phyloP scores from a whole-genome alignment of 1,140 invertebrate species.

The Nomia melanderi region DNA sequence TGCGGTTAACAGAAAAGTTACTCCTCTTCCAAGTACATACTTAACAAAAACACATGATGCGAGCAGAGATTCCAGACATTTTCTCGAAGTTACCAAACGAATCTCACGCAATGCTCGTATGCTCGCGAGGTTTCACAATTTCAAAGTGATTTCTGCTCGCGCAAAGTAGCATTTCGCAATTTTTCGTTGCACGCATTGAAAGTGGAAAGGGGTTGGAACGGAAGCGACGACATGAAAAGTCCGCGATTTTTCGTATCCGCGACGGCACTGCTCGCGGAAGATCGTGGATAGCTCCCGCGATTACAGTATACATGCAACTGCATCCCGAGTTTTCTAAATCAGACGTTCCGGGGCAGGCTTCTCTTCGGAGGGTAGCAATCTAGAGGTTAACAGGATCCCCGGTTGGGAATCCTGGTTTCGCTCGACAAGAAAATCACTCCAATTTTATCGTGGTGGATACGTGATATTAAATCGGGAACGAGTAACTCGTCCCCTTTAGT shows the following conservation, averaged over 20 bases:
- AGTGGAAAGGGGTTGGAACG: neutral
- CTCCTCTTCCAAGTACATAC: neutral
- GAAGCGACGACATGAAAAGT: neutral
- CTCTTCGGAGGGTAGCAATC: constrained; percentile 44
- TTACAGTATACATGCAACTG: constrained; percentile 35
- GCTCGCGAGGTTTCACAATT: neutral
- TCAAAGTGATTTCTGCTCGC: neutral
- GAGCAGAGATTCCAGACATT: too few relatives aligned
- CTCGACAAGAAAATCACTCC: constrained; percentile 45
- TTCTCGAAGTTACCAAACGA: too few relatives aligned
- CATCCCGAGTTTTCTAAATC: constrained; percentile 36
- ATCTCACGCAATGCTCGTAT: neutral
- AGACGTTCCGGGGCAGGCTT: constrained; percentile 29
- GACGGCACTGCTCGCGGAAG: too few relatives aligned
- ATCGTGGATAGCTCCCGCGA: constrained; percentile 38
- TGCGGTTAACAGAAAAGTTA: too few relatives aligned
- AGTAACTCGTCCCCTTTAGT: constrained; percentile 25
- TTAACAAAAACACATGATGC: too few relatives aligned
- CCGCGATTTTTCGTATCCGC: neutral
- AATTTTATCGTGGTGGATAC: constrained; percentile 51
- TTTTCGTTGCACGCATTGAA: neutral
- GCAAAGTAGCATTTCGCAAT: neutral
- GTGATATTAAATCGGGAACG: constrained; percentile 52
- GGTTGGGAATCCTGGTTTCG: constrained; percentile 42
- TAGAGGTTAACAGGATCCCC: constrained; percentile 51